Base-by-base conservation (phyloP, 2,797 vertebrate species). In the Xiphophorus birchmanni region DNA sequence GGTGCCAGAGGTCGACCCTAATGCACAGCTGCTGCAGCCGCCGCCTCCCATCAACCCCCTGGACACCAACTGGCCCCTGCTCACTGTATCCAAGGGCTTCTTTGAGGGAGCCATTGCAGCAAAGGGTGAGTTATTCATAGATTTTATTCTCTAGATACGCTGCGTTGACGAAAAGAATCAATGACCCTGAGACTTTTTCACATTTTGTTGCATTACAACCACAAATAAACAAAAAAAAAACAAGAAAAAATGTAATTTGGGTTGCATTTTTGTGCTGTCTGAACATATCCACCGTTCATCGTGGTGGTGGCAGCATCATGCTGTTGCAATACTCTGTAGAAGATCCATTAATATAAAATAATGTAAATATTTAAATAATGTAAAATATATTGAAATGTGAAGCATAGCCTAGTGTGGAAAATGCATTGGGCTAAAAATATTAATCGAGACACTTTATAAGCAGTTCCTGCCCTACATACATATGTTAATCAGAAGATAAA, bases 71-170 rank as follows among this genome's bases (percentile, higher is more conserved):
- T 99, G 98, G 98, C 98, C 98, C 0, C 92, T 99, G 90, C 91
- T 99, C 78, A 99, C 98, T 0, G 97, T 99, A 32, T 98, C 98
- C 80, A 99, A 98, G 92, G 98, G 98, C 73, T 99, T 99, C 96
- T 99, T 99, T 1, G 98, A 99, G 88, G 98, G 98, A 77, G 96
- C 95, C 60, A 99, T 99, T 50, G 93, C 97, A 45, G 95, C 96
- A 71, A 99, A 99, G 93, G 97, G 98, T 99, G 79, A 90, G 87
- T 76, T 50, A 29, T 32, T 5, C 0, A 48, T 47, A 29, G 11
- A 47, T 45, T n/a, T 18, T 26, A 15, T 45, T 44, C 5, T 45
- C 44, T 29, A 67, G 21, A 21, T 71, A 13, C 3, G 35, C 9
- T 21, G 37, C 9, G 37, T 71, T 71, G 23, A 42, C 1, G 21